phyloP scores from a whole-genome alignment of 2,113 vertebrate genomes.

The Sander lucioperca region DNA sequence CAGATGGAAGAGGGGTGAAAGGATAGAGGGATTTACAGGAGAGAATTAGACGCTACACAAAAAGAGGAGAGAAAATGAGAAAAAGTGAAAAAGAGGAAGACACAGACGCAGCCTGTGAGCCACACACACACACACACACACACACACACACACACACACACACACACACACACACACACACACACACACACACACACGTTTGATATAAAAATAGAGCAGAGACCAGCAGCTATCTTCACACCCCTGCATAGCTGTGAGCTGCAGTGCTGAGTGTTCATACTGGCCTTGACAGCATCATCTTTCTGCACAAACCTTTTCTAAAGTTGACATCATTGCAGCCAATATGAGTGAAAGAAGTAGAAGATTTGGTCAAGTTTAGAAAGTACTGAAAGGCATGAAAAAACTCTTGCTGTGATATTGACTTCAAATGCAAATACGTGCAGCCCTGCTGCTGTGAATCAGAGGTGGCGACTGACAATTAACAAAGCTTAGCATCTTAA shows the following conservation, averaged over 20 bases:
- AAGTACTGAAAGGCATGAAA: not conserved
- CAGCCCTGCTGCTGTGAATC: not conserved
- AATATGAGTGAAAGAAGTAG: not conserved
- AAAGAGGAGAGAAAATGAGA: slow-evolving; percentile 22
- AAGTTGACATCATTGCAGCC: not conserved
- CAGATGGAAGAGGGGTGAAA: slow-evolving; percentile 8
- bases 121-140: not conserved
- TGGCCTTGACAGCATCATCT: slow-evolving; percentile 9
- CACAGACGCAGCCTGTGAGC: not conserved
- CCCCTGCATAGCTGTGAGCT: slow-evolving; percentile 11
- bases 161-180: slow-evolving; percentile 2
- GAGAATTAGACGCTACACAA: not conserved
- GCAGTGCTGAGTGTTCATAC: not conserved
- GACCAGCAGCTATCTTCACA: slow-evolving; percentile 42
- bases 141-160: not conserved
- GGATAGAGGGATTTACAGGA: not conserved
- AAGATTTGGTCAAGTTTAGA: not conserved
- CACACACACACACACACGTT: not conserved
- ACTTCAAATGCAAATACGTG: not conserved
- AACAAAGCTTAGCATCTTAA: slow-evolving; percentile 14
- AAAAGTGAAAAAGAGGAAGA: slow-evolving; percentile 26
- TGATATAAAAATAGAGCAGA: slow-evolving; percentile 54
- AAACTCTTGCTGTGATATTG: not conserved
- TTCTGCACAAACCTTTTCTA: not conserved
- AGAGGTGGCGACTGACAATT: slow-evolving; percentile 7